Evolutionary conservation across 2,888 invertebrate genomes (phyloP), one percentile per base, ranked within the genome.

Genomic region (Dusona sp.): DNA sequence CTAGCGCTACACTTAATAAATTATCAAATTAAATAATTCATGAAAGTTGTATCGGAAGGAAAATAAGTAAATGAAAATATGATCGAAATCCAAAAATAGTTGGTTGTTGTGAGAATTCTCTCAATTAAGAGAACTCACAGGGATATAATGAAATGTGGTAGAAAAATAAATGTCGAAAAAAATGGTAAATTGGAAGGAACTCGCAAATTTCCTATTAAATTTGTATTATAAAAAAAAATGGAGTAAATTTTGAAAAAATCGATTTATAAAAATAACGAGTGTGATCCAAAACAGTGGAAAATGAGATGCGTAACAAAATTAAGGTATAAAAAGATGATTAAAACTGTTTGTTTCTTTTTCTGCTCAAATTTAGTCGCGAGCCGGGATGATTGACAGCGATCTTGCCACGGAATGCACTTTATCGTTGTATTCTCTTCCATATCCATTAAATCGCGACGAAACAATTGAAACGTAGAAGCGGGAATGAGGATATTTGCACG

Each of bases 361-460:
- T 19, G 16, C 29, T 72, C 33, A 13, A 16, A 36, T 29, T 19
- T 33, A 29, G 19, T 72, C 33, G 25, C 42, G 8, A 3, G 54
- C 70, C 51, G 48, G 25, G 7, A 51, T 33, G 33, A 72, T 72
- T 72, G 29, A 48, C 48, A 48, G 70, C 29, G 48, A 51, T 8
- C 33, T 73, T 25, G 22, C 38, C 73, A 36, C 54, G 22, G 54
- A 54, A n/a, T 9, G 4, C 19, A 72, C 19, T 54, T 72, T 54
- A n/a, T 51, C 33, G 51, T 33, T 72, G 1, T 36, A 13, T 68
- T 42, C 42, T 22, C n/a, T 38, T 29, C 29, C 48, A 48, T 19
- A 25, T 70, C 19, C 29, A 29, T 70, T 22, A 8, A 70, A 70
- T 22, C n/a, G 54, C 36, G 33, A 54, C 51, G 33, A 33, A 36